These are phyloP conservation scores for Gallinago solitaria DNA, from an alignment of 2,797 vertebrate genomes.

Conservation along the genomic window DNA sequence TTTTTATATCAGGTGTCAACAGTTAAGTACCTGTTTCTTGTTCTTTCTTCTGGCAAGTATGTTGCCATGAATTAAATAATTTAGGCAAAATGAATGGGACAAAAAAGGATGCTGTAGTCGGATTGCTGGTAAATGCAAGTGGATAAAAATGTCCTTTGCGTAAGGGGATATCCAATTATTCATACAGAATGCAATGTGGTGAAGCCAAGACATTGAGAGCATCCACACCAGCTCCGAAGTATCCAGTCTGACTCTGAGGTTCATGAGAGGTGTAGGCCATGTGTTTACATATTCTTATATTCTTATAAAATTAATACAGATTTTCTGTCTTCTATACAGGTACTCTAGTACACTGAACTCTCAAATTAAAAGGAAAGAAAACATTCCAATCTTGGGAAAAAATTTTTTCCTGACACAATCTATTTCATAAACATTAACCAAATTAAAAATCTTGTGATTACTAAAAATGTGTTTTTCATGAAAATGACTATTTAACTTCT, in stretches of 20 bases:
- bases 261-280: not conserved
- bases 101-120: not conserved
- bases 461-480: not conserved
- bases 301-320: not conserved
- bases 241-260: not conserved
- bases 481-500: not conserved
- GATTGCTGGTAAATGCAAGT: not conserved
- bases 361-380: not conserved
- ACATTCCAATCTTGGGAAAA: not conserved
- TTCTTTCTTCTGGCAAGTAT: not conserved
- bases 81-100: not conserved
- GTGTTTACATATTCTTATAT: not conserved
- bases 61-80: not conserved
- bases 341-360: not conserved
- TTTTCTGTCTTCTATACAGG: not conserved
- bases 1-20: not conserved
- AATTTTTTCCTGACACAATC: not conserved
- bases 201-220: not conserved
- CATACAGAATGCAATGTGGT: not conserved
- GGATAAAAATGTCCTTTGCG: not conserved
- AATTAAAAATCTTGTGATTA: not conserved
- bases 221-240: not conserved
- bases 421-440: not conserved
- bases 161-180: not conserved
- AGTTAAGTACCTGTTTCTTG: not conserved